A percentile compares a stretch with the other conserved stretches of the same genome.
Evolutionary conservation across 2,888 invertebrate species (phyloP).

Genomic region (Drosophila neutralis): DNA sequence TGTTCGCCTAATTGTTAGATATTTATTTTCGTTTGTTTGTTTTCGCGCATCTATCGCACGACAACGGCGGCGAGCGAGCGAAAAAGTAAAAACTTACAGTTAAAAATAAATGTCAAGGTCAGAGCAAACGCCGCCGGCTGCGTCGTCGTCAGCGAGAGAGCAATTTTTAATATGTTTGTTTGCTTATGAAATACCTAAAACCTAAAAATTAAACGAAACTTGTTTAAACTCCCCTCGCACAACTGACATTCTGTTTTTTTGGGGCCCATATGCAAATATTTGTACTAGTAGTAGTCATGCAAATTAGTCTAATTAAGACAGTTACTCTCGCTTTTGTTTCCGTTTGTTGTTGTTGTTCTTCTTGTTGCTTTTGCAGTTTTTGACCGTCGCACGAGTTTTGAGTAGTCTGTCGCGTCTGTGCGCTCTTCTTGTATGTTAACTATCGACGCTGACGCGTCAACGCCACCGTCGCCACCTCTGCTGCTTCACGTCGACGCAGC

Average conservation of each 20-base stretch:
- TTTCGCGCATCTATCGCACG: constrained; percentile 30
- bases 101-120: constrained; percentile 84
- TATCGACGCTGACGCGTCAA: constrained; percentile 33
- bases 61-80: constrained; percentile 35
- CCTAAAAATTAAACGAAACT: constrained; percentile 14
- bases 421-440: constrained; percentile 40
- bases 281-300: constrained; percentile 15
- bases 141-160: constrained; percentile 27
- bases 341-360: constrained; percentile 42
- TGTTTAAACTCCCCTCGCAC: constrained; percentile 28
- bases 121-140: constrained; percentile 24
- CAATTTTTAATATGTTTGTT: constrained; percentile 38
- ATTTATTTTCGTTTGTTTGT: constrained; percentile 21
- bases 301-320: constrained; percentile 44
- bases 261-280: constrained; percentile 22
- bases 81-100: constrained; percentile 68
- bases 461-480: constrained; percentile 11
- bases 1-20: constrained; percentile 12
- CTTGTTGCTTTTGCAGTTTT: constrained; percentile 29
- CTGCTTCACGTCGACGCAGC: constrained; percentile 17
- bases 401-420: constrained; percentile 12
- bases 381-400: constrained; percentile 24
- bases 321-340: constrained; percentile 49
- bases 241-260: constrained; percentile 12
- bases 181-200: constrained; percentile 21